Percentiles rank a stretch among this genome's conserved stretches.
Conservation (phyloP, 1,140 invertebrate species). For the Drosophila busckii region DNA sequence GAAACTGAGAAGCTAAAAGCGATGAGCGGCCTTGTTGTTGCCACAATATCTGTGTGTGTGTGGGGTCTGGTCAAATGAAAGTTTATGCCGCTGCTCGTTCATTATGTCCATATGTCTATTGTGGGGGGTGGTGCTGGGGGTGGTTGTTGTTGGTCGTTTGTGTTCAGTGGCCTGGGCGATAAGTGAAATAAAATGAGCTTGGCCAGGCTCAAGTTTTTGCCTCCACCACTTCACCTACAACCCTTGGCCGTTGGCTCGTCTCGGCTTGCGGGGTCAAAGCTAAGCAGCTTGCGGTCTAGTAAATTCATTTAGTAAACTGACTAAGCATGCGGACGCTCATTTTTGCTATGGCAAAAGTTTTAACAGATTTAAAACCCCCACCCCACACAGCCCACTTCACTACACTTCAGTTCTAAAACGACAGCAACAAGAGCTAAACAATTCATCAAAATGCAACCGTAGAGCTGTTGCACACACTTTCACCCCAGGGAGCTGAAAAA, state of each 20-base stretch:
- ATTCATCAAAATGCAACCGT: slow-evolving; percentile 1
- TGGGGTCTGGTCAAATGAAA: slow-evolving; percentile 60
- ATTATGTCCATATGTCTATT: slow-evolving; percentile 52
- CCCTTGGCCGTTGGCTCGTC: not conserved
- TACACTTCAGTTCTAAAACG: slow-evolving; percentile 26
- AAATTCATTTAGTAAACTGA: slow-evolving; percentile 53
- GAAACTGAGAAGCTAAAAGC: too few relatives aligned
- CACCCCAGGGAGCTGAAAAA: too few relatives aligned
- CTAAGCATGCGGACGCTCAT: slow-evolving; percentile 42
- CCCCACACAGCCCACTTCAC: not conserved
- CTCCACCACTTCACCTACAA: slow-evolving; percentile 17
- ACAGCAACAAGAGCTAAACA: slow-evolving; percentile 10
- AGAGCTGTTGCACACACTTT: too few relatives aligned
- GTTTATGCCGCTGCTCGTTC: slow-evolving; percentile 57
- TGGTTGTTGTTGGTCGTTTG: too few relatives aligned
- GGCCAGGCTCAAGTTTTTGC: slow-evolving; percentile 35
- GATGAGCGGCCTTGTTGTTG: too few relatives aligned
- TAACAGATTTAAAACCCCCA: slow-evolving; percentile 32
- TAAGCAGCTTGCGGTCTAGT: slow-evolving; percentile 47
- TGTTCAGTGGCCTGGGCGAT: slow-evolving; percentile 54
- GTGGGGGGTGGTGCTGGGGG: too few relatives aligned
- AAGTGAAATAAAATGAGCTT: slow-evolving; percentile 66
- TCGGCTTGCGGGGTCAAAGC: not conserved
- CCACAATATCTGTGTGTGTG: too few relatives aligned
- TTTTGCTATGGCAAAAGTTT: slow-evolving; percentile 38